Evolutionary conservation across 2,113 vertebrate species (phyloP).

Genomic region (Nerophis lumbriciformis): DNA sequence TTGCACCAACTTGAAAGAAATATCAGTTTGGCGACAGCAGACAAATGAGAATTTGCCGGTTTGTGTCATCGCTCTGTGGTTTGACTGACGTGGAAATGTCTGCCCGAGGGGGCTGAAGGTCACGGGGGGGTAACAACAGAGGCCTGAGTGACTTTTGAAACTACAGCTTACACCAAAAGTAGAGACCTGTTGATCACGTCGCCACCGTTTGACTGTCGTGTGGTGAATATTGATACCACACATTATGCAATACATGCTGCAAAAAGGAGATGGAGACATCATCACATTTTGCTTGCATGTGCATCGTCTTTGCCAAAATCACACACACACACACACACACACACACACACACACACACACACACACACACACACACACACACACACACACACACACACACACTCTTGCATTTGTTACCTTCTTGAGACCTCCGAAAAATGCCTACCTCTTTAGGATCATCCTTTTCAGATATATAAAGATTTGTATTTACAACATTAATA

Average conservation of each 20-base stretch:
- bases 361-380: neutral
- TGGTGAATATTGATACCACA: too few relatives aligned
- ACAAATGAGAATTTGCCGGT: slow-evolving; percentile 10
- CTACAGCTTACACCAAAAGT: neutral
- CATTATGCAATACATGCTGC: too few relatives aligned
- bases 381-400: neutral
- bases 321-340: neutral
- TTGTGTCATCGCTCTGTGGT: neutral
- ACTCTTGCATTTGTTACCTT: too few relatives aligned
- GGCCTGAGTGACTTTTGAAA: neutral
- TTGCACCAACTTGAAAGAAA: neutral
- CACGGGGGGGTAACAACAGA: neutral
- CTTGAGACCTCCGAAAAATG: too few relatives aligned
- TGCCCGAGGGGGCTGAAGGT: slow-evolving; percentile 12
- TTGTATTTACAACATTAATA: too few relatives aligned
- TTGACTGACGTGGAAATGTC: slow-evolving; percentile 16
- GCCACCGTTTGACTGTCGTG: too few relatives aligned
- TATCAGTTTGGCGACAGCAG: slow-evolving; percentile 10
- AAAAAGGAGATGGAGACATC: too few relatives aligned
- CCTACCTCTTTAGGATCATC: too few relatives aligned
- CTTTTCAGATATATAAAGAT: too few relatives aligned
- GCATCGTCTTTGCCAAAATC: neutral
- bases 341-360: neutral
- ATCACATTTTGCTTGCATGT: neutral
- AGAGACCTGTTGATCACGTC: too few relatives aligned